Conservation (phyloP, 2,797 vertebrate genomes). For the Oceanodroma leucorhoa region DNA sequence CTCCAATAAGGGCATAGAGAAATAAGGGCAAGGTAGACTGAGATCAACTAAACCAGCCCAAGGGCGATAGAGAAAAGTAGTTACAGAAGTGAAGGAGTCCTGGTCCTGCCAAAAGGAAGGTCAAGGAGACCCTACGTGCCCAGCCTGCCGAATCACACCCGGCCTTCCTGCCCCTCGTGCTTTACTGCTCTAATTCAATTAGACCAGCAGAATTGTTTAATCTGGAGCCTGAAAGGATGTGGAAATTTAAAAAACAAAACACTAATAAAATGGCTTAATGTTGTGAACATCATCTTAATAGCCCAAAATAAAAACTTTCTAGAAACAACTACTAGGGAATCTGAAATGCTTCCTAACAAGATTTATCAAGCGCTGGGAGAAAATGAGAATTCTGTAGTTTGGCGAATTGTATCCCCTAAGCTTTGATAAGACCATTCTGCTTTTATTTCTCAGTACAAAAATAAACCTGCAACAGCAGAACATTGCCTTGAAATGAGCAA, state of each 20-base stretch:
- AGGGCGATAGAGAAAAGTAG: too few relatives aligned
- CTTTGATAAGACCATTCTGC: neutral
- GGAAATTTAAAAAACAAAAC: neutral
- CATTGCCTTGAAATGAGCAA: neutral
- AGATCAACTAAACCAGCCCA: neutral
- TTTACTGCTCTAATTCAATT: too few relatives aligned
- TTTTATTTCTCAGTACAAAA: neutral
- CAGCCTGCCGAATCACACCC: neutral
- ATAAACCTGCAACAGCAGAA: neutral
- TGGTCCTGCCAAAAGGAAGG: neutral
- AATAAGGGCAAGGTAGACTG: neutral
- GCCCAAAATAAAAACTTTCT: neutral
- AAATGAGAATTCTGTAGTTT: neutral
- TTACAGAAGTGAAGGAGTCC: neutral
- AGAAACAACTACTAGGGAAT: neutral
- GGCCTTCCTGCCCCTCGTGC: fast-evolving
- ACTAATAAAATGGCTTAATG: neutral
- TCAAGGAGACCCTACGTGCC: neutral
- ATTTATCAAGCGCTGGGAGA: neutral
- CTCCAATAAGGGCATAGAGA: neutral
- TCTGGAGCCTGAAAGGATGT: neutral
- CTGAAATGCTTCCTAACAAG: neutral
- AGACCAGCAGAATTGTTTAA: neutral
- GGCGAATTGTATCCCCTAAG: neutral
- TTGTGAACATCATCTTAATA: neutral